Evolutionary conservation across 2,797 vertebrate species (phyloP).

Genomic region (Sebastiscus albofasciatus): DNA sequence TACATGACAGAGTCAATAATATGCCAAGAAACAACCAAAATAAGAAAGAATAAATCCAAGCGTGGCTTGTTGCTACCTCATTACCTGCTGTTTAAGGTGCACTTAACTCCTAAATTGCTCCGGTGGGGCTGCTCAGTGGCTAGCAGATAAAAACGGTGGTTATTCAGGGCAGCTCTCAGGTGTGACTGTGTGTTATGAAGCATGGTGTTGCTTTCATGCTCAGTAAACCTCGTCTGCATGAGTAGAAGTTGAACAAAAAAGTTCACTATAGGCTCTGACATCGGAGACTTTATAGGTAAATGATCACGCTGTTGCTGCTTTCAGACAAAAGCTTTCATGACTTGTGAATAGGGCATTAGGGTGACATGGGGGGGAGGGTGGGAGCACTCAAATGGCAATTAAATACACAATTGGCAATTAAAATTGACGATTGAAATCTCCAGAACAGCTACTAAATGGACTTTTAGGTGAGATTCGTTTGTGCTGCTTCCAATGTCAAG

Average conservation of each 20-base stretch:
- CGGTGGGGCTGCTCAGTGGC: slow-evolving; percentile 18
- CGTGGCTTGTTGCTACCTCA: slow-evolving; percentile 21
- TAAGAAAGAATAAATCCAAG: background rate
- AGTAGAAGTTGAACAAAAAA: background rate
- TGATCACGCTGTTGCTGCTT: background rate
- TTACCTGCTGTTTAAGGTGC: slow-evolving; percentile 27
- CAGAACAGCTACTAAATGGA: background rate
- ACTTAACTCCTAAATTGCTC: slow-evolving; percentile 20
- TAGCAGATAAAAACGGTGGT: slow-evolving; percentile 22
- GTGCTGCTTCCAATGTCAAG: background rate
- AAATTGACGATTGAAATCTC: background rate
- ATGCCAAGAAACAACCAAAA: background rate
- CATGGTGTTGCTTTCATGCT: slow-evolving; percentile 32
- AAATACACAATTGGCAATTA: background rate
- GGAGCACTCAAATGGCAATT: background rate
- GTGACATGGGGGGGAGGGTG: too few relatives aligned
- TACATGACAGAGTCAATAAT: background rate
- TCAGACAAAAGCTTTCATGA: background rate
- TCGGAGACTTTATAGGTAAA: background rate
- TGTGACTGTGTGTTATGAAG: slow-evolving; percentile 40
- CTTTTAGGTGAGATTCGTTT: background rate
- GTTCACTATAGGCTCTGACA: background rate
- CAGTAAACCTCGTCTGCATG: background rate
- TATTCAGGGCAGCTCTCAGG: slow-evolving; percentile 43
- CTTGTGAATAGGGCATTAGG: background rate